phyloP scores from a whole-genome alignment of 2,113 vertebrate genomes.

The Malurus melanocephalus region DNA sequence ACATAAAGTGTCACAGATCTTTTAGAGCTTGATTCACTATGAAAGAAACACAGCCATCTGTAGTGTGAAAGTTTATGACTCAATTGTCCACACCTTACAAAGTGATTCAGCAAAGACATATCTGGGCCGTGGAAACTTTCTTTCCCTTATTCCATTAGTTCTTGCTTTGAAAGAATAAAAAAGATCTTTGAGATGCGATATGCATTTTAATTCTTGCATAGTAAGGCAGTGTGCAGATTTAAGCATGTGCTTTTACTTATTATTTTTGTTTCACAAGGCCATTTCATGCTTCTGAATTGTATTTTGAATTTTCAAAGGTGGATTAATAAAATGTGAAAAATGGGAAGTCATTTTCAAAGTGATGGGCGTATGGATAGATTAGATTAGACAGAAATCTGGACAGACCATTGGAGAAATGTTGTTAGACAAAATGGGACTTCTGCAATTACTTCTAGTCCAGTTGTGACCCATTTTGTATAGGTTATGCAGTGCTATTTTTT shows the following conservation, averaged over 20 bases:
- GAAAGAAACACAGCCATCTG: conserved; percentile 37
- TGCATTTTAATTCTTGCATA: neutral
- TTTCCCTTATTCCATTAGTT: conserved; percentile 2
- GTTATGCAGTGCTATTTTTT: neutral
- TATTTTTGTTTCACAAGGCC: neutral
- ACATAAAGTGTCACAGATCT: conserved; percentile 62
- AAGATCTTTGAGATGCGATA: neutral
- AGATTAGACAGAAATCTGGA: conserved; percentile 56
- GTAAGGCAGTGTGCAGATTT: neutral
- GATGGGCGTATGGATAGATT: neutral
- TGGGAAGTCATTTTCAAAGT: conserved; percentile 44
- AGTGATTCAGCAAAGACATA: conserved; percentile 41
- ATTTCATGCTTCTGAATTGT: neutral
- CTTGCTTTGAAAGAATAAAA: conserved; percentile 8
- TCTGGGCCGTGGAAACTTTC: conserved; percentile 46
- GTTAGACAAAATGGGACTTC: conserved; percentile 55
- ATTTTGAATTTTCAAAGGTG: conserved; percentile 21
- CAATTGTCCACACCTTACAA: conserved; percentile 40
- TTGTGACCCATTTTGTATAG: conserved; percentile 49
- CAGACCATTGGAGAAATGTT: conserved; percentile 37
- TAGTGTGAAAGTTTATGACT: conserved; percentile 16
- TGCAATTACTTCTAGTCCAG: conserved; percentile 62
- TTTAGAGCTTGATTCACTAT: conserved; percentile 32
- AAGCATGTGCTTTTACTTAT: neutral
- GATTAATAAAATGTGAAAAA: conserved; percentile 50